These are phyloP conservation scores for Formica exsecta DNA, from an alignment of 1,140 invertebrate species.

Conservation along the genomic window DNA sequence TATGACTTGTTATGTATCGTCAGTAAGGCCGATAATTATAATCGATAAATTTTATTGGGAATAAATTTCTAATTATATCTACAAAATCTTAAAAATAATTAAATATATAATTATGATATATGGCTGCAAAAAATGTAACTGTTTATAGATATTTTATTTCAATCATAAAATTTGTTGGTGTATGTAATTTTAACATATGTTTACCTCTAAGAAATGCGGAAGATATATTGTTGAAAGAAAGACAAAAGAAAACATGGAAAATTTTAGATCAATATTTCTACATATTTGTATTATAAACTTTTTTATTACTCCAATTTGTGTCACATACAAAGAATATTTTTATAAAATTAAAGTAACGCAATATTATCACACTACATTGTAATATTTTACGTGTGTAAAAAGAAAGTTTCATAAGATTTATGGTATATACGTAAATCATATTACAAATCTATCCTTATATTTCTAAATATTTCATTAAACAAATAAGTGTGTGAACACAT, in stretches of 20 bases:
- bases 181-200: neutral
- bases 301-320: neutral
- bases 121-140: neutral
- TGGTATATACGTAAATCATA: neutral
- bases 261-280: slow-evolving; percentile 5
- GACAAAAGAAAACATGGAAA: neutral
- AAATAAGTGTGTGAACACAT: neutral
- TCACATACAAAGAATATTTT: neutral
- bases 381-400: neutral
- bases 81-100: slow-evolving; percentile 35
- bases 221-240: neutral
- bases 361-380: neutral
- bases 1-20: too few species aligned
- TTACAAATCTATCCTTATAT: slow-evolving; percentile 25
- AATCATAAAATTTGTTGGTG: neutral
- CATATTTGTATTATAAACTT: neutral
- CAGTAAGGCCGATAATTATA: neutral
- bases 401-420: neutral
- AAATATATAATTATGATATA: slow-evolving; percentile 41
- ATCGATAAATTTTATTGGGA: slow-evolving; percentile 20
- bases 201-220: neutral
- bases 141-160: neutral
- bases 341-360: neutral
- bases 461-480: slow-evolving; percentile 31
- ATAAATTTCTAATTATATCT: slow-evolving; percentile 28